Evolutionary conservation across 1,140 invertebrate species (phyloP), one percentile per base, ranked within the genome.

Genomic region (Megathymus violae): DNA sequence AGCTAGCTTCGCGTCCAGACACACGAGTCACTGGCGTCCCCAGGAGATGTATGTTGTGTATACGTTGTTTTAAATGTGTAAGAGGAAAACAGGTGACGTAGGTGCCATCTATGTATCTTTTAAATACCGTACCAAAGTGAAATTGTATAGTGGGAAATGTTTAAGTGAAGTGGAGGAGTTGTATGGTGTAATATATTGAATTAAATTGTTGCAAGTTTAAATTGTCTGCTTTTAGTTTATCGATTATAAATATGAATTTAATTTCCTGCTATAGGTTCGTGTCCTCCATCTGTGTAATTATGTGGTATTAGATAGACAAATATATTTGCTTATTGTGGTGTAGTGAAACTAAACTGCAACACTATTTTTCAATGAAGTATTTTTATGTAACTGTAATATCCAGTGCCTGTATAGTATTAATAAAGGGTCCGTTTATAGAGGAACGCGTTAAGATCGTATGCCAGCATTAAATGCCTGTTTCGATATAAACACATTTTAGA

Each of bases 71-170:
- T 13, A 27, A 10, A 47, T 25, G 16, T 7, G 17, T 22, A 7
- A 22, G 11, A 9, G 14, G 43, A 11, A 46, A 41, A 52, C 50
- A 41, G 50, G 50, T 52, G 17, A 25, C 13, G 22, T 38, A 40
- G 10, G 50, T 52, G 50, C 50, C 50, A 52, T 52, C 38, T 13
- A 41, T 43, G 36, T 54, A 43, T 31, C 36, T 9, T 52, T 52
- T 5, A 40, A 19, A 19, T 52, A 38, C 36, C 36, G 40, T 52
- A 52, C 50, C 50, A 52, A 52, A 52, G 50, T 52, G 50, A 52
- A 52, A 41, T 52, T 52, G 17, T 52, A 52, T 38, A 38, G 17
- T 41, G 50, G 34, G 36, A 19, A 31, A 48, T 31, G 31, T 48
- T 48, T 36, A 15, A 16, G 16, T 51, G 13, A 17, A 51, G 9